These are phyloP conservation scores for Lordiphosa clarofinis DNA, from an alignment of 1,140 invertebrate genomes.

Conservation along the genomic window DNA sequence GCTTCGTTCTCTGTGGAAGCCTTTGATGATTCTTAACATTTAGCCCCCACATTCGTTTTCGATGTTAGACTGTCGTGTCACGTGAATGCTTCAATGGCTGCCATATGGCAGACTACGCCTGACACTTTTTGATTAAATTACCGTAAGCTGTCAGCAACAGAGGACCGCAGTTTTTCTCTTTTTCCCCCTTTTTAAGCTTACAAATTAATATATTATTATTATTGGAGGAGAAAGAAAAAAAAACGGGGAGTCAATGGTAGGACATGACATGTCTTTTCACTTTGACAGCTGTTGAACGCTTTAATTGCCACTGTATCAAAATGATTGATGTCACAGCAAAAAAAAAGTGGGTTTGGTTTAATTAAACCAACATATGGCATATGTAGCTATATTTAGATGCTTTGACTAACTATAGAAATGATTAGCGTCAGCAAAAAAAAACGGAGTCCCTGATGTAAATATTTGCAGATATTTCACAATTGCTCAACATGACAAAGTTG, in stretches of 20 bases:
- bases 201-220: slow-evolving; percentile 25
- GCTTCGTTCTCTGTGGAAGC: neutral
- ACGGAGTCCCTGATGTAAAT: slow-evolving; percentile 42
- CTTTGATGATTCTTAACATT: slow-evolving; percentile 3
- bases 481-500: slow-evolving; percentile 8
- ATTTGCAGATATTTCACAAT: slow-evolving; percentile 32
- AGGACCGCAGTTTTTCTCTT: slow-evolving; percentile 14
- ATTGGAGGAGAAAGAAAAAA: slow-evolving; percentile 10
- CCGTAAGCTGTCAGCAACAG: slow-evolving; percentile 47
- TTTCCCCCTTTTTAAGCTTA: neutral
- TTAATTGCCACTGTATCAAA: slow-evolving; percentile 38
- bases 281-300: slow-evolving; percentile 33
- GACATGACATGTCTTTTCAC: slow-evolving; percentile 31
- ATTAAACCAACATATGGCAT: slow-evolving; percentile 47
- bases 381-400: slow-evolving; percentile 38
- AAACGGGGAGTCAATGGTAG: too few species aligned
- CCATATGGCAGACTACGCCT: slow-evolving; percentile 44
- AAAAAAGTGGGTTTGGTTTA: slow-evolving; percentile 30
- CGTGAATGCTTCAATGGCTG: slow-evolving; percentile 26
- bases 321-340: slow-evolving; percentile 37
- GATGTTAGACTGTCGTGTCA: slow-evolving; percentile 9
- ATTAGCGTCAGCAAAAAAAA: slow-evolving; percentile 45
- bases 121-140: slow-evolving; percentile 56
- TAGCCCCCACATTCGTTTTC: slow-evolving; percentile 11
- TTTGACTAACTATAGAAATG: slow-evolving; percentile 18